These are phyloP conservation scores for Gandaritis pyraliata DNA, from an alignment of 2,888 invertebrate species.

Conservation along the genomic window DNA sequence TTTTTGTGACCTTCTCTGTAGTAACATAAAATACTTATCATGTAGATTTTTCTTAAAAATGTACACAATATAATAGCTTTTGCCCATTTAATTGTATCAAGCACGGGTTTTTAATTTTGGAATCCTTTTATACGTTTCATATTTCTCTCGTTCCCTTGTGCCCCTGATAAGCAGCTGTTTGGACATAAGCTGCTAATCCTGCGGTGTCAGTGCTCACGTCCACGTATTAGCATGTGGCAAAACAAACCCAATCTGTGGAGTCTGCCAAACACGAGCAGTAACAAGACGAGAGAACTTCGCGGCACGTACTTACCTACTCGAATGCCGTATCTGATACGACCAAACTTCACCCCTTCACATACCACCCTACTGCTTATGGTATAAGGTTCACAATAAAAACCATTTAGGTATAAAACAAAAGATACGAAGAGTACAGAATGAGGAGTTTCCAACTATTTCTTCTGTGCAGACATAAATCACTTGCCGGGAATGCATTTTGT, in stretches of 20 bases:
- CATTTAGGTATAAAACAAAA: slow-evolving; percentile 30
- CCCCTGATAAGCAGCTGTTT: slow-evolving; percentile 45
- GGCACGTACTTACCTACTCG: slow-evolving; percentile 69
- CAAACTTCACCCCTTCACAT: slow-evolving; percentile 39
- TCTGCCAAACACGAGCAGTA: slow-evolving; percentile 67
- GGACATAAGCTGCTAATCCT: slow-evolving; percentile 58
- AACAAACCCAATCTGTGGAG: slow-evolving; percentile 72
- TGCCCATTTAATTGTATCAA: too few species aligned
- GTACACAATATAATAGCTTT: too few species aligned
- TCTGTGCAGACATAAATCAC: slow-evolving; percentile 65
- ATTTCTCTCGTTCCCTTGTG: slow-evolving; percentile 35
- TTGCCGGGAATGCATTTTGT: slow-evolving; percentile 57
- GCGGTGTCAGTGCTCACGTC: slow-evolving; percentile 52
- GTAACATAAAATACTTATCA: too few species aligned
- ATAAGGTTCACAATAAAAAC: slow-evolving; percentile 44
- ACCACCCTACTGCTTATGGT: slow-evolving; percentile 39
- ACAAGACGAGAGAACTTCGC: slow-evolving; percentile 74
- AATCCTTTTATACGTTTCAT: slow-evolving; percentile 23
- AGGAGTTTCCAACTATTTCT: slow-evolving; percentile 61
- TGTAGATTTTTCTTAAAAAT: too few species aligned
- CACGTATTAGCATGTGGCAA: slow-evolving; percentile 72
- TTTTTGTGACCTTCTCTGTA: too few species aligned
- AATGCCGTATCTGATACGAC: slow-evolving; percentile 55
- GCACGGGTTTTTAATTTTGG: too few species aligned
- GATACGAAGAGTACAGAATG: slow-evolving; percentile 45